These are phyloP conservation scores for Polia nebulosa DNA, from an alignment of 2,888 invertebrate genomes.

Conservation along the genomic window DNA sequence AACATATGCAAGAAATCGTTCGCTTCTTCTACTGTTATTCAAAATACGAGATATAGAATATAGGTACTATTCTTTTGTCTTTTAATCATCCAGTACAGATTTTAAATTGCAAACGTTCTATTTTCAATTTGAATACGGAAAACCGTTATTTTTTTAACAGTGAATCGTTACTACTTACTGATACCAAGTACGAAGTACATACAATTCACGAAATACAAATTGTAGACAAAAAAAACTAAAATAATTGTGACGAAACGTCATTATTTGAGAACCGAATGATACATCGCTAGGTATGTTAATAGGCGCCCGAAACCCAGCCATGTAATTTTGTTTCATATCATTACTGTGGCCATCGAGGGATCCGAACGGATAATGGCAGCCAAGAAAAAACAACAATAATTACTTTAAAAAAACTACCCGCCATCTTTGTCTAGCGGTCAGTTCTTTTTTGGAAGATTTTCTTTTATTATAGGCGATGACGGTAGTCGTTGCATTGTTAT, in stretches of 20 bases:
- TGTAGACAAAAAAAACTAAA: slow-evolving; percentile 22
- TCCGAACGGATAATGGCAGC: slow-evolving; percentile 84
- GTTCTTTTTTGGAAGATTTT: slow-evolving; percentile 61
- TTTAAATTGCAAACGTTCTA: not conserved
- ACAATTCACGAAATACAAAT: slow-evolving; percentile 38
- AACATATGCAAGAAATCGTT: not conserved
- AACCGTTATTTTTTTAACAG: too few relatives aligned
- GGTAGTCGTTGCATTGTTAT: slow-evolving; percentile 66
- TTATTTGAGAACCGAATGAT: slow-evolving; percentile 81
- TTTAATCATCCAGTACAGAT: too few relatives aligned
- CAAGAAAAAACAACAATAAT: slow-evolving; percentile 80
- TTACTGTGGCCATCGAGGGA: slow-evolving; percentile 81
- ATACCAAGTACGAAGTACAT: slow-evolving; percentile 28
- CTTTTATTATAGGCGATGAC: slow-evolving; percentile 63
- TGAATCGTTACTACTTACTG: not conserved
- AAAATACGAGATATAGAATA: not conserved
- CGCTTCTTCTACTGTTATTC: not conserved
- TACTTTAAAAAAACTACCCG: slow-evolving; percentile 77
- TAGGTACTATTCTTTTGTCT: not conserved
- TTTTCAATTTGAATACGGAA: not conserved
- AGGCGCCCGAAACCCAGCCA: slow-evolving; percentile 80
- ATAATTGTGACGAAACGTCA: slow-evolving; percentile 66
- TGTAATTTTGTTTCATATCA: slow-evolving; percentile 89
- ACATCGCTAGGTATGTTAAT: slow-evolving; percentile 88
- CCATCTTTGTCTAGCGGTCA: slow-evolving; percentile 79